A percentile compares a stretch with the other conserved stretches of the same genome.
Evolutionary conservation across 1,140 invertebrate genomes (phyloP).

Genomic region (Cotesia vestalis): DNA sequence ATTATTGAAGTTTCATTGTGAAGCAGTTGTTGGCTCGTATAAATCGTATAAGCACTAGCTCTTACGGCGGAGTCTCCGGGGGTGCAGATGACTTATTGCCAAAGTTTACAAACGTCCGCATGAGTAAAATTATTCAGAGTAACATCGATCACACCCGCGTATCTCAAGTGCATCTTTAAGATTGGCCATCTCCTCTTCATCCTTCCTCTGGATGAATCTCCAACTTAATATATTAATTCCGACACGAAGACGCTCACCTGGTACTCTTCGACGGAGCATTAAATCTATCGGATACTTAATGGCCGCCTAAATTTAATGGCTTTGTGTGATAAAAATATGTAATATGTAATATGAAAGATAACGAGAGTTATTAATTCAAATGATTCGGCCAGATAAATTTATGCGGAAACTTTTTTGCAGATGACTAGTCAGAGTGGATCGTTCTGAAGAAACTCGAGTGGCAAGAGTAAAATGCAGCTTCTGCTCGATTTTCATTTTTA

Average conservation of each 20-base stretch:
- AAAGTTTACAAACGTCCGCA: slow-evolving; percentile 25
- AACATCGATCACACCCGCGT: slow-evolving; percentile 19
- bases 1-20: slow-evolving; percentile 16
- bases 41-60: background rate
- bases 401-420: background rate
- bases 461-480: background rate
- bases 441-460: background rate
- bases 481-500: background rate
- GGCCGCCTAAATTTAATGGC: background rate
- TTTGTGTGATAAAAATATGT: background rate
- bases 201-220: background rate
- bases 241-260: no score
- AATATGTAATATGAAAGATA: no score
- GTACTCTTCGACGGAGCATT: background rate
- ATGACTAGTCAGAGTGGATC: background rate
- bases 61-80: background rate
- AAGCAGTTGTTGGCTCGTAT: background rate
- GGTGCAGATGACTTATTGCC: slow-evolving; percentile 12
- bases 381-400: background rate
- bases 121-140: slow-evolving; percentile 26
- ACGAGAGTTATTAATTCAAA: slow-evolving; percentile 4
- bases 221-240: background rate
- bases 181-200: background rate
- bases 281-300: background rate
- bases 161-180: slow-evolving; percentile 16